Conservation (phyloP, 2,113 vertebrate species). For the Xenopus tropicalis region UCB_Xtro_10.0 CM004451.2:14162501-14163000, state of each 20-base stretch:
- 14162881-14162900: slow-evolving; percentile 20
- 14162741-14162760: neutral
- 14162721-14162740: neutral
- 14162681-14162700: too few relatives aligned
- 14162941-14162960: neutral
- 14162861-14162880: slow-evolving; percentile 26
- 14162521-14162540: too few relatives aligned
- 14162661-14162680: too few relatives aligned
- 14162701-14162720: neutral
- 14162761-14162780: neutral
- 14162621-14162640: too few relatives aligned
- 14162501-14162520: too few relatives aligned
- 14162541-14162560: too few relatives aligned
- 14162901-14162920: neutral
- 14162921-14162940: slow-evolving; percentile 2
- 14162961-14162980: neutral
- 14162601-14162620: too few relatives aligned
- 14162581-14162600: too few relatives aligned
- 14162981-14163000: neutral
- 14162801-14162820: slow-evolving; percentile 35
- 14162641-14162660: too few relatives aligned
- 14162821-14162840: slow-evolving; percentile 34
- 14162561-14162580: too few relatives aligned
- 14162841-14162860: slow-evolving; percentile 42
- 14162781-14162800: slow-evolving; percentile 4